Evolutionary conservation across 1,140 invertebrate species (phyloP), one percentile per base, ranked within the genome.

Genomic region (Drosophila tsacasi): DNA sequence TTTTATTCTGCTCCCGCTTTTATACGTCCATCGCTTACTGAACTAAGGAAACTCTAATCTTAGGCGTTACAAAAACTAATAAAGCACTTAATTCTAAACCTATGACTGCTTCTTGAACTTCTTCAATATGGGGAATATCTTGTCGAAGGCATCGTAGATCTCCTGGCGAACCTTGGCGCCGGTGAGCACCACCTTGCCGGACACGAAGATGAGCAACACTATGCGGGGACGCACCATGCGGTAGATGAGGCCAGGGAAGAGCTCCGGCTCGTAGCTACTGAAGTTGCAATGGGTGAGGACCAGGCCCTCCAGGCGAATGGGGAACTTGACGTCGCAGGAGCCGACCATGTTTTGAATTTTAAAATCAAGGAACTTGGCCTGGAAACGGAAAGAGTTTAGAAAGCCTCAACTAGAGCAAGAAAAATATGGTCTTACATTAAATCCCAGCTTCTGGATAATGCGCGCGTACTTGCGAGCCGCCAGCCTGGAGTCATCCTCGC

Each of bases 271-370:
- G 93, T 98, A 98, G 81, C 98, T 99, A 93, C 98, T 99, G 94
- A 99, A 99, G 94, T 99, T 98, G 85, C 97, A 97, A 94, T 99
- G 99, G 15, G 98, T 99, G 21, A 99, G 94, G 52, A 99, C 98
- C 52, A 99, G 94, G 60, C 98, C 98, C 95, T 99, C 99, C 50
- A 99, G 94, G 91, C 98, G 96, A 79, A 99, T 99, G 7, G 99
- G 98, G 94, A 99, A 99, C 93, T 99, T 99, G 0, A 99, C 98
- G 94, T 99, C 99, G 94, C 98, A 99, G 91, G 98, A 99, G 13
- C 98, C 99, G 46, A 99, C 99, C 98, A 99, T 99, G 93, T 99
- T 99, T 94, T 99, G 99, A 80, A 99, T 99, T 95, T 99, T 99
- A 93, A 99, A 99, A 92, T 99, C 98, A 55, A 99, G 95, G 94